These are phyloP conservation scores for Pseudomyrmex sp. DNA, from an alignment of 1,140 invertebrate genomes.

Conservation along the genomic window DNA sequence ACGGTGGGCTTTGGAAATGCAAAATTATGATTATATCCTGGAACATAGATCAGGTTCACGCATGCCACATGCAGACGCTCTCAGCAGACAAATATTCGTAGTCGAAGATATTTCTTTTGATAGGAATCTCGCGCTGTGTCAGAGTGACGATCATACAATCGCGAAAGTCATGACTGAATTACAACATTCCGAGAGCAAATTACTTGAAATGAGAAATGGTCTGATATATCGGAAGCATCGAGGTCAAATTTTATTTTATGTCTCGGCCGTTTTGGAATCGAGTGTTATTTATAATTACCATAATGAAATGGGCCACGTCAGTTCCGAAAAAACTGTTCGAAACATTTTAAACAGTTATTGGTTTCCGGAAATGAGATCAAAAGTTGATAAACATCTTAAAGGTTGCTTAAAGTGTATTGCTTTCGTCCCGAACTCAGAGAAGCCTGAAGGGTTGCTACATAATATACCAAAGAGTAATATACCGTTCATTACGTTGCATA, in stretches of 20 bases:
- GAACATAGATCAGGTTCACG: conserved; percentile 7
- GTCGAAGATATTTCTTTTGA: conserved; percentile 19
- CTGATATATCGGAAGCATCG: conserved; percentile 46
- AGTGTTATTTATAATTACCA: conserved; percentile 69
- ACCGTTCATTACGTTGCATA: not conserved
- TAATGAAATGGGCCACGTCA: conserved; percentile 71
- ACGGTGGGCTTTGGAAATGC: conserved; percentile 19
- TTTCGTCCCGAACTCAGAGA: conserved; percentile 69
- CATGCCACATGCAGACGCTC: conserved; percentile 12
- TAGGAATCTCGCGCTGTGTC: conserved; percentile 17
- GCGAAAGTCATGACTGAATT: not conserved
- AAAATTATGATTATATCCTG: conserved; percentile 8
- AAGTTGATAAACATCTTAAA: conserved; percentile 63
- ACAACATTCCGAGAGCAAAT: not conserved
- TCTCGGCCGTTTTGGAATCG: conserved; percentile 25
- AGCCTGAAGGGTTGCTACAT: conserved; percentile 68
- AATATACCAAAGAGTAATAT: conserved; percentile 52
- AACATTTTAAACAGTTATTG: conserved; percentile 71
- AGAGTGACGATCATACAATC: conserved; percentile 20
- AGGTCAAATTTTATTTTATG: conserved; percentile 45
- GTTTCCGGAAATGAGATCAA: conserved; percentile 74
- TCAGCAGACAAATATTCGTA: conserved; percentile 4
- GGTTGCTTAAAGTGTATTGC: conserved; percentile 78
- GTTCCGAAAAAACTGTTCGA: conserved; percentile 65
- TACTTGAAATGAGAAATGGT: conserved; percentile 44